A percentile compares a stretch with the other conserved stretches of the same genome.
Evolutionary conservation across 2,113 vertebrate species (phyloP).

Genomic region (Amphilophus citrinellus): DNA sequence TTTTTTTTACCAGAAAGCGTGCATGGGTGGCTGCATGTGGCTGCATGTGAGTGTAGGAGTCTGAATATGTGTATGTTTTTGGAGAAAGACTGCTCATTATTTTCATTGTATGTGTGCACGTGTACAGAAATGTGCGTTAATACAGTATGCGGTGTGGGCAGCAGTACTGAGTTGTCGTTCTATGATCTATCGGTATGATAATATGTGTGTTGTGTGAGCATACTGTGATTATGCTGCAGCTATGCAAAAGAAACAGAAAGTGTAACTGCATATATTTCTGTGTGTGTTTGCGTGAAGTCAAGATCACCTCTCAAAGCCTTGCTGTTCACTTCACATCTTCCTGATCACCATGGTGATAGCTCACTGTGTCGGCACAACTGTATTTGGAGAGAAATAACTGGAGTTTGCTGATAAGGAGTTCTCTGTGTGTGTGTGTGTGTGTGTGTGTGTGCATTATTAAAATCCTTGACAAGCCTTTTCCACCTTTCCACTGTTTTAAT

Average conservation of each 20-base stretch:
- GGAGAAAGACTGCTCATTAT: background rate
- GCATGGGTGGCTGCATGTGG: background rate
- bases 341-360: constrained; percentile 58
- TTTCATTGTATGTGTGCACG: background rate
- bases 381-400: constrained; percentile 33
- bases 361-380: constrained; percentile 13
- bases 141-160: background rate
- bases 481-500: background rate
- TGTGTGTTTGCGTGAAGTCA: background rate
- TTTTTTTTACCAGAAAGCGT: background rate
- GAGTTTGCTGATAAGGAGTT: constrained; percentile 40
- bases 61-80: background rate
- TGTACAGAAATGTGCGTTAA: background rate
- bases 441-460: background rate
- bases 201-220: background rate
- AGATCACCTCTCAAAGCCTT: constrained; percentile 32
- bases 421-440: background rate
- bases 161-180: background rate
- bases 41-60: background rate
- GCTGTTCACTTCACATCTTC: constrained; percentile 43
- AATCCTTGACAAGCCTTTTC: background rate
- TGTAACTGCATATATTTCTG: background rate
- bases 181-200: background rate
- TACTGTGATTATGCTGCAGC: background rate
- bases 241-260: background rate